phyloP scores from a whole-genome alignment of 92 coral and sea anemone species.

The Parazoanthus darwini region DNA sequence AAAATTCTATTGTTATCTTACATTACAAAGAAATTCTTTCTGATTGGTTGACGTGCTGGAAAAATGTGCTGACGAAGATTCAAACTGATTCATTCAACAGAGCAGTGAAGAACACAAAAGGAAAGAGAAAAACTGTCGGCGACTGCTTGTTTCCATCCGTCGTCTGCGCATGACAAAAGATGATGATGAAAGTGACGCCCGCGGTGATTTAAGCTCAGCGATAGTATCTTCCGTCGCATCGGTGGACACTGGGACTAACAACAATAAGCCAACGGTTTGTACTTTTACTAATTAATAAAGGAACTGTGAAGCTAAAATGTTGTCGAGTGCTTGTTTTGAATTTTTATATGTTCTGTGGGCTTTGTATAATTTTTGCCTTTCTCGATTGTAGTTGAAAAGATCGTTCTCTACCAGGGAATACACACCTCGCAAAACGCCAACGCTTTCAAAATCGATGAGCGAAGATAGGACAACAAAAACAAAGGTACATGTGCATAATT shows the following conservation, averaged over 20 bases:
- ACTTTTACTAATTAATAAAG: too few relatives aligned
- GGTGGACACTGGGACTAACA: conserved; percentile 11
- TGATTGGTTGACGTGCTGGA: too few relatives aligned
- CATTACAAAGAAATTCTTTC: too few relatives aligned
- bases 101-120: conserved; percentile 53
- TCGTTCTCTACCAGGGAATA: conserved; percentile 69
- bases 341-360: too few relatives aligned
- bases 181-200: conserved; percentile 79
- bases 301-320: neutral
- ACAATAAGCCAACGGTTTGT: conserved; percentile 39
- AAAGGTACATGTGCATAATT: neutral
- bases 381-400: conserved; percentile 50
- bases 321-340: neutral
- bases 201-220: conserved; percentile 83
- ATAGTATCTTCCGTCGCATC: conserved; percentile 73
- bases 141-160: conserved; percentile 65
- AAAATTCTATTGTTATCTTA: too few relatives aligned
- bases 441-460: conserved; percentile 25
- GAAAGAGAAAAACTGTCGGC: conserved; percentile 76
- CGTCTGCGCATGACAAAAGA: conserved; percentile 81
- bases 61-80: too few relatives aligned
- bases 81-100: conserved; percentile 17
- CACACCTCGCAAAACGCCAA: conserved; percentile 33
- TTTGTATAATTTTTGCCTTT: neutral
- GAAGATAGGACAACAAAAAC: neutral